A percentile compares a stretch with the other conserved stretches of the same genome.
phyloP scores from a whole-genome alignment of 1,140 invertebrate species.

The Mizuhopecten yessoensis region DNA sequence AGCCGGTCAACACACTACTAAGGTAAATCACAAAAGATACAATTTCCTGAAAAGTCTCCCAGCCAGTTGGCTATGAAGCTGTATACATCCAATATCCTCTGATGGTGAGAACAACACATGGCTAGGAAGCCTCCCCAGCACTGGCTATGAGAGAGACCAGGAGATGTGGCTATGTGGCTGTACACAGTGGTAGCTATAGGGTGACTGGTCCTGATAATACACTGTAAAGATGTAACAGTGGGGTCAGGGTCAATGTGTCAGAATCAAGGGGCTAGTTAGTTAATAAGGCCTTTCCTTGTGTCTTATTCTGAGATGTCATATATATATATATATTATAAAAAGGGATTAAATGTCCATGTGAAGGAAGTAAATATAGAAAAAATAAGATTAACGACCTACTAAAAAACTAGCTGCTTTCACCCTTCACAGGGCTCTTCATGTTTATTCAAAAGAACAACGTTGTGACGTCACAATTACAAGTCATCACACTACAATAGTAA shows the following conservation, averaged over 20 bases:
- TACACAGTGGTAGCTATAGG: too few relatives aligned
- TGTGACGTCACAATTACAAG: too few relatives aligned
- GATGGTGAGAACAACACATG: background rate
- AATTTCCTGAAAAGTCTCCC: background rate
- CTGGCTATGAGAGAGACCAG: constrained; percentile 36
- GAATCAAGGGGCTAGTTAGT: background rate
- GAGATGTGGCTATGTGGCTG: too few relatives aligned
- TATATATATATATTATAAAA: too few relatives aligned
- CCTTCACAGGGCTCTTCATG: too few relatives aligned
- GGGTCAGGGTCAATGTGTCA: background rate
- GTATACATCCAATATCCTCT: constrained; percentile 8
- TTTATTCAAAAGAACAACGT: too few relatives aligned
- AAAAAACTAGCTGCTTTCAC: too few relatives aligned
- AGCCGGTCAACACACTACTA: background rate
- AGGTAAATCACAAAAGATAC: constrained; percentile 32
- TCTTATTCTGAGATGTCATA: background rate
- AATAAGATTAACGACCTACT: too few relatives aligned
- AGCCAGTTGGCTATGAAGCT: background rate
- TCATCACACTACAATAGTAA: too few relatives aligned
- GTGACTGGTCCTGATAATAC: background rate
- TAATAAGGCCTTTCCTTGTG: constrained; percentile 2
- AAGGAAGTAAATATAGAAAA: too few relatives aligned
- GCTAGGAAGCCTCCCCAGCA: background rate
- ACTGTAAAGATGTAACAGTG: background rate
- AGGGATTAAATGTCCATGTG: too few relatives aligned